These are phyloP conservation scores for Boleophthalmus pectinirostris DNA, from an alignment of 2,113 vertebrate genomes.

Conservation along the genomic window DNA sequence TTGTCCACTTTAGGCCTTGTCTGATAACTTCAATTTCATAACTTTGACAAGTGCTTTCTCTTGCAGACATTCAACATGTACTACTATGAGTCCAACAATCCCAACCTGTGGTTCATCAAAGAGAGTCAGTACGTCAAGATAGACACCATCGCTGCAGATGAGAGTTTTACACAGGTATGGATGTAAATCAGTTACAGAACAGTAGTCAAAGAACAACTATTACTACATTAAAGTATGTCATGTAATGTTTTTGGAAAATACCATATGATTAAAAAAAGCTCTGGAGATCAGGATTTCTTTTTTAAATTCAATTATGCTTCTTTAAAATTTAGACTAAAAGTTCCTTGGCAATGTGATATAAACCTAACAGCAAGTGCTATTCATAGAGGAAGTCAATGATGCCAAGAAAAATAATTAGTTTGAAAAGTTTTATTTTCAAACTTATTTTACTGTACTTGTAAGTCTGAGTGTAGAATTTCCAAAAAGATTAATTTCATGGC, in stretches of 20 bases:
- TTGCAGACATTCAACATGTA: constrained; percentile 85
- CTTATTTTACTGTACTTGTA: not conserved
- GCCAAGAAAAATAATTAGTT: not conserved
- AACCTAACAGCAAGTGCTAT: not conserved
- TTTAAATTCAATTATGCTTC: not conserved
- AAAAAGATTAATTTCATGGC: not conserved
- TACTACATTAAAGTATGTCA: not conserved
- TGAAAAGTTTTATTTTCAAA: constrained; percentile 2
- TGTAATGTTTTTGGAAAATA: not conserved
- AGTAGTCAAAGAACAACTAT: too few relatives aligned
- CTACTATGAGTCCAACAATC: constrained; percentile 83
- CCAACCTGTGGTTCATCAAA: constrained; percentile 82
- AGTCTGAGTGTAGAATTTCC: not conserved
- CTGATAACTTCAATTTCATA: not conserved
- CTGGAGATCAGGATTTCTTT: not conserved
- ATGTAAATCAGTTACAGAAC: not conserved
- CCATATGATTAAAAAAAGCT: not conserved
- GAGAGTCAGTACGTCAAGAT: constrained; percentile 85
- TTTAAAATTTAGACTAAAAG: not conserved
- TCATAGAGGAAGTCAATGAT: not conserved
- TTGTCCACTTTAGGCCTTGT: constrained; percentile 3
- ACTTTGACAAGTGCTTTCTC: constrained; percentile 21
- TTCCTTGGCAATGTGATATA: not conserved
- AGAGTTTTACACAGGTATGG: constrained; percentile 83
- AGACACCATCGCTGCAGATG: constrained; percentile 84